Percentiles rank a stretch among this genome's conserved stretches.
Conservation (phyloP, 2,797 vertebrate genomes). For the Oceanodroma leucorhoa region DNA sequence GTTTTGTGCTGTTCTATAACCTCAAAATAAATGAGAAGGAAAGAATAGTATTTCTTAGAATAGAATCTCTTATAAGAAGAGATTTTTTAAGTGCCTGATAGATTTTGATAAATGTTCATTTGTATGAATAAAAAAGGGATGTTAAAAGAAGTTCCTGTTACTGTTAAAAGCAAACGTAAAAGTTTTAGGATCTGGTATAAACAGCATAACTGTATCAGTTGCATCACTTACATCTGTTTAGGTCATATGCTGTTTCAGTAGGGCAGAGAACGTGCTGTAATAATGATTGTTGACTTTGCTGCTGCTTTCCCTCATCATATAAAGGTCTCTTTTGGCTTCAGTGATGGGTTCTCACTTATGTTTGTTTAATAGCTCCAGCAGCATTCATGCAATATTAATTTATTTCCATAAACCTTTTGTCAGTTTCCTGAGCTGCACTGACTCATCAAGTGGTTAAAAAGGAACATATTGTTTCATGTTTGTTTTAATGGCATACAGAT, state of each 20-base stretch:
- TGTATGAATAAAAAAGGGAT: not conserved
- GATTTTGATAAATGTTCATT: not conserved
- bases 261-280: not conserved
- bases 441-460: constrained; percentile 56
- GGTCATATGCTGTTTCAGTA: not conserved
- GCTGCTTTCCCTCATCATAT: not conserved
- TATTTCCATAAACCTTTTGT: constrained; percentile 51
- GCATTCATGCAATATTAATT: constrained; percentile 55
- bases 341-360: not conserved
- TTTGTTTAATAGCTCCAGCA: constrained; percentile 50
- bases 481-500: constrained; percentile 1
- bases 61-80: no score
- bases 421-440: constrained; percentile 38
- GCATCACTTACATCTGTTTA: not conserved
- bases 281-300: constrained; percentile 24
- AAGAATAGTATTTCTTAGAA: not conserved
- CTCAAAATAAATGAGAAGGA: not conserved
- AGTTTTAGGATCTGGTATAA: not conserved
- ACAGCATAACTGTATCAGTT: not conserved
- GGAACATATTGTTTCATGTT: constrained; percentile 27
- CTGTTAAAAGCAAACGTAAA: not conserved
- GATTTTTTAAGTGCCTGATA: not conserved
- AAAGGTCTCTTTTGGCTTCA: constrained; percentile 11
- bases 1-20: not conserved
- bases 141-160: not conserved